Base-by-base conservation (phyloP, 2,113 vertebrate genomes). In the Ammodramus savannarum region DNA sequence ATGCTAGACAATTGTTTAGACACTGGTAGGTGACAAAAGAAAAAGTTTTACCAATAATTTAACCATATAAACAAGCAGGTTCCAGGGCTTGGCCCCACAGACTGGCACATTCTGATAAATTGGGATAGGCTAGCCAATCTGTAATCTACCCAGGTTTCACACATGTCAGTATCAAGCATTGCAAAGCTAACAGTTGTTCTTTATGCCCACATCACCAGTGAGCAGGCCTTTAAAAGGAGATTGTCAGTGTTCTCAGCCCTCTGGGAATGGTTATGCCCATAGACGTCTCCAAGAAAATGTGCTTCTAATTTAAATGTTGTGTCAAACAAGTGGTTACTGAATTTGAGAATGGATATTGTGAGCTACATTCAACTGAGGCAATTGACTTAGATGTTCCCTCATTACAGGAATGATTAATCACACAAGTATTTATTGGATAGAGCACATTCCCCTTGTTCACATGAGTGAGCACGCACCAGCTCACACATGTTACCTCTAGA, bases 191-290 rank as follows among this genome's bases (percentile, higher is more conserved):
- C 6, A 54, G 51, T 65, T 93, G 44, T 14, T 87, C 49, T 71
- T 55, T 74, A 67, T 44, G 66, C 38, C 46, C 38, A 31, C 21
- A 54, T 5, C 58, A 76, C 21, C 63, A 79, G 20, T 9, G 4
- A 96, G 51, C 34, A 96, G 68, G 39, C 54, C 93, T 94, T 96
- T 89, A 93, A 96, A 96, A 96, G 85, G 96, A 93, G 69, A 87
- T 85, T 74, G 71, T 76, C 43, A 89, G 48, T 39, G 34, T 44
- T 89, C 78, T 87, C 78, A 72, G 81, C 61, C 38, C 9, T 3
- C 91, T 91, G 74, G 55, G 32, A 41, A 51, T 79, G 21, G 46
- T 79, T 87, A 79, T 79, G 34, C 63, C 62, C 34, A 43, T 16
- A 91, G 74, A 89, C 9, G 3, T 77, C 89, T 95, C 74, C 16